Percentiles rank a stretch among this genome's conserved stretches.
These are phyloP conservation scores for Neelides folsomi DNA, from an alignment of 2,888 invertebrate species.

Conservation along the genomic window DNA sequence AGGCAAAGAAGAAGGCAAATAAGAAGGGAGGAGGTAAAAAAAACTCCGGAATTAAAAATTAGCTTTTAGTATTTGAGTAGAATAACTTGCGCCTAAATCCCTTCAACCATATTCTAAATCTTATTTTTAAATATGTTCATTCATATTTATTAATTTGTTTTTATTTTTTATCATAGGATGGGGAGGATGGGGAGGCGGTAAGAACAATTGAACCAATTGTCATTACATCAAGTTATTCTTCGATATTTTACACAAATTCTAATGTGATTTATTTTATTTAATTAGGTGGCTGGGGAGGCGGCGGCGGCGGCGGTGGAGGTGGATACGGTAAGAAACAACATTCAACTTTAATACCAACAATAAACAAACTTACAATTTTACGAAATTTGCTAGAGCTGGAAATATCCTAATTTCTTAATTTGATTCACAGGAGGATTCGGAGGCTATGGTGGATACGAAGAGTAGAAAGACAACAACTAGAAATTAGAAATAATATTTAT, in stretches of 20 bases:
- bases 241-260: too few relatives aligned
- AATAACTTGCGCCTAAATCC: too few relatives aligned
- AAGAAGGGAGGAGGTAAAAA: slow-evolving; percentile 9
- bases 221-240: too few relatives aligned
- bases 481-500: too few relatives aligned
- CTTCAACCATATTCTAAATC: too few relatives aligned
- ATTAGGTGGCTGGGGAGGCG: slow-evolving; percentile 17
- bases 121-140: too few relatives aligned
- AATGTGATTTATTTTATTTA: too few relatives aligned
- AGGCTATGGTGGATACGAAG: slow-evolving; percentile 26
- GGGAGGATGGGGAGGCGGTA: slow-evolving; percentile 10
- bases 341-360: not conserved
- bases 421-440: slow-evolving; percentile 12
- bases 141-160: too few relatives aligned
- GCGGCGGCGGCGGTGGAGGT: slow-evolving; percentile 16
- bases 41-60: not conserved
- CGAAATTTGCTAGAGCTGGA: not conserved
- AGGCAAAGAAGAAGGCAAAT: slow-evolving; percentile 26
- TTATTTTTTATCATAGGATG: not conserved
- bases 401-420: not conserved
- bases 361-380: not conserved
- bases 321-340: slow-evolving; percentile 10
- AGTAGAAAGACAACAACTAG: slow-evolving; percentile 10
- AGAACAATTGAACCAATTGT: not conserved
- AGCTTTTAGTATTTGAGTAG: not conserved